Evolutionary conservation across 92 coral and sea anemone genomes (phyloP).

Genomic region (Parazoanthus darwini): DNA sequence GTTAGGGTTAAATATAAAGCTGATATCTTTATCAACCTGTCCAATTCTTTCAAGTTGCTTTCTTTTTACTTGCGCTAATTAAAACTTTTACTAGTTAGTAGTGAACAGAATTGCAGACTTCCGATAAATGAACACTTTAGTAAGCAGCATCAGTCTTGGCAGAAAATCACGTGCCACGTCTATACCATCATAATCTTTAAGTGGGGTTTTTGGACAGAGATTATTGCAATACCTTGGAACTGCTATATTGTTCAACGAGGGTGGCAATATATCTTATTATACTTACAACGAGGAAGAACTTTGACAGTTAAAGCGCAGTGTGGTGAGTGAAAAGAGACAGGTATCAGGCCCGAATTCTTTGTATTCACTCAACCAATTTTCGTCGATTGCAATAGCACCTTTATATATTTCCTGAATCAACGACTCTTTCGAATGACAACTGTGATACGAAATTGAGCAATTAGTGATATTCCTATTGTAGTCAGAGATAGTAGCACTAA

Average conservation of each 20-base stretch:
- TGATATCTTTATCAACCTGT: background rate
- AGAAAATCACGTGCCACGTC: too few relatives aligned
- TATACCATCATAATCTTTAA: too few relatives aligned
- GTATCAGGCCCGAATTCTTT: background rate
- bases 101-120: background rate
- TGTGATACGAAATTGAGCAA: background rate
- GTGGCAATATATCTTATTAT: background rate
- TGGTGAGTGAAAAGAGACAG: constrained; percentile 19
- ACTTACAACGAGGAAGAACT: background rate
- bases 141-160: too few relatives aligned
- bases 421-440: constrained; percentile 18
- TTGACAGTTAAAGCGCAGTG: background rate
- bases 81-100: background rate
- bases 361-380: constrained; percentile 9
- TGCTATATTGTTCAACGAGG: too few relatives aligned
- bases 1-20: too few relatives aligned
- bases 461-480: background rate
- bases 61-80: background rate
- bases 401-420: constrained; percentile 9
- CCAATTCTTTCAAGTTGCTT: too few relatives aligned
- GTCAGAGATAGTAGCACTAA: background rate
- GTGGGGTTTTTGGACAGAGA: too few relatives aligned
- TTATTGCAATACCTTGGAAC: too few relatives aligned
- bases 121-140: too few relatives aligned
- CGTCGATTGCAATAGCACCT: constrained; percentile 34